A percentile compares a stretch with the other conserved stretches of the same genome.
phyloP scores from a whole-genome alignment of 2,797 vertebrate genomes.

The Scleropages formosus region DNA sequence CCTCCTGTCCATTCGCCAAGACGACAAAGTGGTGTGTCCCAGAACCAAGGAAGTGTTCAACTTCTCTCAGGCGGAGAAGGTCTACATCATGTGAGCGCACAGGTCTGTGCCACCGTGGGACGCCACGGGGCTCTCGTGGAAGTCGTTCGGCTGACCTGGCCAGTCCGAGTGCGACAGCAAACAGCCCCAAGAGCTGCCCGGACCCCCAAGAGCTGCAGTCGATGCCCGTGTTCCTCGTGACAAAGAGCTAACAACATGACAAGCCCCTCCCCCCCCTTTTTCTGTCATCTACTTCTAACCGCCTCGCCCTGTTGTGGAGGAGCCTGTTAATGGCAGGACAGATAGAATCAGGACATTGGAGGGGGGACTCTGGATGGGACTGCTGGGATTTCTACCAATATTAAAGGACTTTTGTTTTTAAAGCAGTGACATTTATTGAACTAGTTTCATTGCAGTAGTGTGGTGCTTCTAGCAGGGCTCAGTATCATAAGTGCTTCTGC shows the following conservation, averaged over 20 bases:
- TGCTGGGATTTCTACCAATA: conserved; percentile 64
- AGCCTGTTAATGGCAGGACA: conserved; percentile 20
- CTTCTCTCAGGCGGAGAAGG: conserved; percentile 99
- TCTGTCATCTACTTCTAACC: neutral
- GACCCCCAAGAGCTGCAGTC: conserved; percentile 54
- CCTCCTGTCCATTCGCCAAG: conserved; percentile 97
- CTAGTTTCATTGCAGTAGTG: conserved; percentile 58
- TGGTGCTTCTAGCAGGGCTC: conserved; percentile 60
- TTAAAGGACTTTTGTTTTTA: conserved; percentile 61
- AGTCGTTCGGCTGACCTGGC: conserved; percentile 46
- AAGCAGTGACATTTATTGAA: conserved; percentile 59
- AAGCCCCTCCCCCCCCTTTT: neutral
- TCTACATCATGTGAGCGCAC: conserved; percentile 93
- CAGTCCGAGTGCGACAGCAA: conserved; percentile 57
- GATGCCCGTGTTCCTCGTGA: conserved; percentile 68
- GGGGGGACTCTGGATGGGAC: conserved; percentile 52
- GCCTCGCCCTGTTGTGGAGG: conserved; percentile 35
- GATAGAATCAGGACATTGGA: conserved; percentile 51
- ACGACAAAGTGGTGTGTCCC: conserved; percentile 97
- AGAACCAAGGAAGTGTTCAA: conserved; percentile 99
- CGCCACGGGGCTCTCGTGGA: conserved; percentile 49
- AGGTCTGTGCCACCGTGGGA: conserved; percentile 51
- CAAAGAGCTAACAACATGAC: conserved; percentile 70
- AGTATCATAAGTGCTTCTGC: conserved; percentile 69
- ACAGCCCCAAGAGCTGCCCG: conserved; percentile 52